A percentile compares a stretch with the other conserved stretches of the same genome.
phyloP scores from a whole-genome alignment of 2,888 invertebrate species.

The Archips xylosteana region DNA sequence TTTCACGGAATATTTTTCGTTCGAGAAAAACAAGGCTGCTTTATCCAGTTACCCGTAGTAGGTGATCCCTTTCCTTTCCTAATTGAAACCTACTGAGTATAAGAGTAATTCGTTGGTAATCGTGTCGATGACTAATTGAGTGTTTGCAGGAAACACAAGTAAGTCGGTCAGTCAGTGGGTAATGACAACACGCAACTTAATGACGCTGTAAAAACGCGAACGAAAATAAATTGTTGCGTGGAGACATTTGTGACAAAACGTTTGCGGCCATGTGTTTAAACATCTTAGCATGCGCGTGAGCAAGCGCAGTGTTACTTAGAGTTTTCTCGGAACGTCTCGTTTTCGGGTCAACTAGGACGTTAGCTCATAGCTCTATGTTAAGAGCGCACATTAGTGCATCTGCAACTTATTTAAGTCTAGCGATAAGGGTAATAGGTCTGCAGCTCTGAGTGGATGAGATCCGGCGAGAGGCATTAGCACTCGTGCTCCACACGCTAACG shows the following conservation, averaged over 20 bases:
- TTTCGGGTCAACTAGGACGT: slow-evolving; percentile 6
- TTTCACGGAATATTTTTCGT: not conserved
- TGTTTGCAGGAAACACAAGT: slow-evolving; percentile 47
- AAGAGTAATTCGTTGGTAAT: slow-evolving; percentile 1
- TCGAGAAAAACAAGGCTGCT: not conserved
- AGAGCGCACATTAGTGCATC: slow-evolving; percentile 54
- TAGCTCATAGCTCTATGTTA: slow-evolving; percentile 25
- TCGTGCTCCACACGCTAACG: slow-evolving; percentile 69
- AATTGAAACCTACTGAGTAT: not conserved
- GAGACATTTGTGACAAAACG: slow-evolving; percentile 54
- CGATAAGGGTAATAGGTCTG: slow-evolving; percentile 70
- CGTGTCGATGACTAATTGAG: slow-evolving; percentile 35
- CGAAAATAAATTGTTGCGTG: slow-evolving; percentile 57
- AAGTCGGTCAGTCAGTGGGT: slow-evolving; percentile 57
- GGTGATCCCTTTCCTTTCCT: not conserved
- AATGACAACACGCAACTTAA: slow-evolving; percentile 52
- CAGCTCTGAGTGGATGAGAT: slow-evolving; percentile 63
- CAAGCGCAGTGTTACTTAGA: slow-evolving; percentile 43
- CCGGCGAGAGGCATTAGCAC: slow-evolving; percentile 62
- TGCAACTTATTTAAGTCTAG: slow-evolving; percentile 61
- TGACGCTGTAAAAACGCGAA: slow-evolving; percentile 52
- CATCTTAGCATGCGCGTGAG: slow-evolving; percentile 48
- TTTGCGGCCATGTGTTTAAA: slow-evolving; percentile 46
- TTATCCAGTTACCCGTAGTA: not conserved
- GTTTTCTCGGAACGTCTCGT: slow-evolving; percentile 18